These are phyloP conservation scores for Paralinhomoeus sp. DNA, from an alignment of 2,888 invertebrate genomes.

Conservation along the genomic window DNA sequence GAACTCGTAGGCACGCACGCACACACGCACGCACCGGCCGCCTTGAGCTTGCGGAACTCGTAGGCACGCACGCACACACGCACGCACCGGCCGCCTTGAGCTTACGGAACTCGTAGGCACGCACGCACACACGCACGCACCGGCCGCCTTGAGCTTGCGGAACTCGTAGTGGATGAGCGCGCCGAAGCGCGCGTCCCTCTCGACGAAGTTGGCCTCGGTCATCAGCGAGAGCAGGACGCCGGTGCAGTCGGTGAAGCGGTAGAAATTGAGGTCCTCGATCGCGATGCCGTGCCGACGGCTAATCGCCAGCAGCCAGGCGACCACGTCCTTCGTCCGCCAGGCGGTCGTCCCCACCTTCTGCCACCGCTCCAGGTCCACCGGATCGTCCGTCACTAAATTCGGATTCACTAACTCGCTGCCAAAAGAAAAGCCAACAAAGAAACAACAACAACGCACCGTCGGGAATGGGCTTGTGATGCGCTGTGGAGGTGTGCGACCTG, in stretches of 20 bases:
- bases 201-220: conserved; percentile 17
- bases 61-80: too few species aligned
- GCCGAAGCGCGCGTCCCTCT: conserved; percentile 17
- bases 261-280: conserved; percentile 14
- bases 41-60: too few species aligned
- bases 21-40: too few species aligned
- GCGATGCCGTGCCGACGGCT: conserved; percentile 17
- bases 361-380: conserved; percentile 17
- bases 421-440: background rate
- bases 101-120: too few species aligned
- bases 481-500: conserved; percentile 11
- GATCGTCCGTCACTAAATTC: background rate
- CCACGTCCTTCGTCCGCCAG: conserved; percentile 21
- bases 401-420: background rate
- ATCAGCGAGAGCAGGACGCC: conserved; percentile 16
- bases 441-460: conserved; percentile 10
- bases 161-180: conserved; percentile 18
- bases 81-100: too few species aligned
- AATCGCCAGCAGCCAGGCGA: conserved; percentile 22
- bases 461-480: conserved; percentile 18
- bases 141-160: conserved; percentile 10
- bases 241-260: conserved; percentile 15
- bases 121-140: too few species aligned
- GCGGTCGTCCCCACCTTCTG: conserved; percentile 23
- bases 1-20: too few species aligned